Base-by-base conservation (phyloP, 1,140 invertebrate species). In the Bradynema listronoti region DNA sequence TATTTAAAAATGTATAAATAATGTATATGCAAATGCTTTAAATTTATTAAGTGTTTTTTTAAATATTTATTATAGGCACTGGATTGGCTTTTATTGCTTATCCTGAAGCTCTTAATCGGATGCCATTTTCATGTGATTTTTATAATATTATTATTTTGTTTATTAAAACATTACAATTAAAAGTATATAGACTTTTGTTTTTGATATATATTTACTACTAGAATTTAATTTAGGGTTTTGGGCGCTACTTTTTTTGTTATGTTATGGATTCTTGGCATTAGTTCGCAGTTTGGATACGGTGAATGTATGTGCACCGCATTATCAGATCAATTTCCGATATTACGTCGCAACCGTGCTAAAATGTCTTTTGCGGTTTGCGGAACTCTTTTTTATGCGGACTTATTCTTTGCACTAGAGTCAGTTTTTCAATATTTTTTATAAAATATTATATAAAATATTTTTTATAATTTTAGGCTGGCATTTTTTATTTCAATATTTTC, bases 241-340 rank as follows among this genome's bases (percentile, higher is more conserved):
- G 59, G 71, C 6, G 47, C 77, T 24, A 61, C 81, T 2, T 80
- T 80, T 61, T 80, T 80, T 57, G 16, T 75, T 5, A 80, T 80
- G 80, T 65, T 80, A 5, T 75, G 79, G 43, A 73, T 69, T 9
- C 47, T 81, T 16, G 80, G 80, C 24, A 52, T 81, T 9, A 71
- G 65, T 32, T 79, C 78, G 2, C 61, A 77, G 47, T 66, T 74
- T 46, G 72, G 70, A 11, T 50, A 71, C 9, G 66, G 55, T 1
- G 71, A 72, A 50, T 49, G 72, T 22, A 71, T 74, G 34, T 65
- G 68, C 36, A 69, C 71, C 3, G 72, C 61, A 24, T 25, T 72
- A n/a, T 24, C 47, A 9, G 69, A 72, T 30, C 69, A 75, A 30
- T 72, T 72, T 39, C 56, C 53, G n/a, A 41, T 25, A 16, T 52